Evolutionary conservation across 2,888 invertebrate genomes (phyloP).

Genomic region (Drosophila nigricruria): DNA sequence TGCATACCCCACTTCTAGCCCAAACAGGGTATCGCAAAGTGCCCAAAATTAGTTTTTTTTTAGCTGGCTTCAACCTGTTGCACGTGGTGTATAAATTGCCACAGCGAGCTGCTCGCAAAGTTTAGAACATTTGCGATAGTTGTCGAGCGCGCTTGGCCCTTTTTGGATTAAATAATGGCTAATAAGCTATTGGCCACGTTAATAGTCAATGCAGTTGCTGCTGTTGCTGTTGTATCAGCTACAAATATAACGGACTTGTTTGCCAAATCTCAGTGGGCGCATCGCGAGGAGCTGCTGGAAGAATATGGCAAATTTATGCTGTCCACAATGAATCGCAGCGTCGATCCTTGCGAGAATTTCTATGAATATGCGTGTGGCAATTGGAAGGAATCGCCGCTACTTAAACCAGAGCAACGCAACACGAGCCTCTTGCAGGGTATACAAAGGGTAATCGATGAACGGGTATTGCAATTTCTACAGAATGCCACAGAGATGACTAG

Average conservation of each 20-base stretch:
- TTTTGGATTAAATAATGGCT: constrained; percentile 32
- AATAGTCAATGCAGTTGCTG: constrained; percentile 21
- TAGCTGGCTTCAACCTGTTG: constrained; percentile 19
- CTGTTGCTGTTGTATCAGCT: not conserved
- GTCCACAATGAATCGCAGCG: constrained; percentile 75
- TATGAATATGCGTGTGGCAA: constrained; percentile 82
- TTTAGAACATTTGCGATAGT: constrained; percentile 74
- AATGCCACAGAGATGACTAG: constrained; percentile 60
- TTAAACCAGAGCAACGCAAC: constrained; percentile 66
- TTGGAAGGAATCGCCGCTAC: constrained; percentile 71
- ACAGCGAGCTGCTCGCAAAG: constrained; percentile 54
- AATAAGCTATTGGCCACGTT: constrained; percentile 61
- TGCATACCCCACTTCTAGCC: not conserved
- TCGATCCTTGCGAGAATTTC: constrained; percentile 83
- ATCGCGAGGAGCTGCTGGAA: constrained; percentile 74
- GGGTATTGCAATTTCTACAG: constrained; percentile 64
- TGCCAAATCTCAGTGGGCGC: constrained; percentile 55
- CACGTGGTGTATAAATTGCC: constrained; percentile 69
- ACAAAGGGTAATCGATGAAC: constrained; percentile 70
- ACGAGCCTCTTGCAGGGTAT: constrained; percentile 75
- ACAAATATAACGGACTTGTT: constrained; percentile 53
- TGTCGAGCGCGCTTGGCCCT: constrained; percentile 36
- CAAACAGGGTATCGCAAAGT: constrained; percentile 11
- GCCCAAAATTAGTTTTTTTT: not conserved
- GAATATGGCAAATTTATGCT: constrained; percentile 75